A percentile compares a stretch with the other conserved stretches of the same genome.
Evolutionary conservation across 2,113 vertebrate species (phyloP).

Genomic region (Peromyscus californicus): DNA sequence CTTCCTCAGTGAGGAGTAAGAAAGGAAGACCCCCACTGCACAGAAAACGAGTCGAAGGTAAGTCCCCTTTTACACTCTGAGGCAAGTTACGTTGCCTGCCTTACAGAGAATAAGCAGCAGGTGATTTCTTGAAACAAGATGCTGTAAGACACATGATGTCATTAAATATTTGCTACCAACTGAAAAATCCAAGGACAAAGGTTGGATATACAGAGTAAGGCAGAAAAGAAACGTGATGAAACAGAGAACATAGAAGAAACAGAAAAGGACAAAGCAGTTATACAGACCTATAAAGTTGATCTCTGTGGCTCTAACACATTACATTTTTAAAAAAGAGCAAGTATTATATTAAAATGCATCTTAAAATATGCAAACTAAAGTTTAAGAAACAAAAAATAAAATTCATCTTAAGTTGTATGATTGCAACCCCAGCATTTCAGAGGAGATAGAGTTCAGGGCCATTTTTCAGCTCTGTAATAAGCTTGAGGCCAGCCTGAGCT

Average conservation of each 20-base stretch:
- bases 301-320: conserved; percentile 10
- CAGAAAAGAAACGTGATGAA: conserved; percentile 24
- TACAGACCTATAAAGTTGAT: conserved; percentile 9
- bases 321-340: conserved; percentile 28
- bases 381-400: neutral
- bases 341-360: conserved; percentile 29
- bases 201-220: neutral
- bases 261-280: neutral
- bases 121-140: conserved; percentile 30
- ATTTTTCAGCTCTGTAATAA: neutral
- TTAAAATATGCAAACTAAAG: neutral
- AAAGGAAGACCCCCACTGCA: conserved; percentile 96
- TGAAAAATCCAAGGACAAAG: conserved; percentile 6
- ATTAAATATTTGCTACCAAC: conserved; percentile 19
- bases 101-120: neutral
- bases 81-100: neutral
- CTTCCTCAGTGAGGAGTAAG: conserved; percentile 97
- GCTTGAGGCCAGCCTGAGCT: neutral
- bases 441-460: too few relatives aligned
- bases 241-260: neutral
- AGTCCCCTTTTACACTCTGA: conserved; percentile 66
- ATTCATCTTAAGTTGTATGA: neutral
- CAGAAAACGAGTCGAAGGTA: conserved; percentile 97
- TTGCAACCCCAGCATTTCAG: neutral
- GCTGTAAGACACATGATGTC: neutral